Conservation (phyloP, 1,140 invertebrate species). For the Camponotus floridanus region DNA sequence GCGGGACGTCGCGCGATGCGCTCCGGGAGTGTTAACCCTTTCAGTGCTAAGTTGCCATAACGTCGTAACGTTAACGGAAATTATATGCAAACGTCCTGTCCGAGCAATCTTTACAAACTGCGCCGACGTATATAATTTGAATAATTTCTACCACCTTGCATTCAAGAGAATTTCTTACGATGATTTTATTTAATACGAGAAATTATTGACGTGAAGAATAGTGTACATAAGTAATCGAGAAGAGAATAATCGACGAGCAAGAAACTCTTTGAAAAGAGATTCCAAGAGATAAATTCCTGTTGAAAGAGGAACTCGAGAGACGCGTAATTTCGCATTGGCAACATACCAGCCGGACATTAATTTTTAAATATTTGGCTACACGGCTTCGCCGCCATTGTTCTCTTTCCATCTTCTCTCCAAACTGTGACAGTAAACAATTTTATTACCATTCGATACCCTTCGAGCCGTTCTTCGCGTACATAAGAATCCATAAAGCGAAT, state of each 20-base stretch:
- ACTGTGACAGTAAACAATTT: conserved; percentile 34
- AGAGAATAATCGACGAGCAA: not conserved
- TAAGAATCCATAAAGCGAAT: conserved; percentile 37
- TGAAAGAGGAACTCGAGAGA: not conserved
- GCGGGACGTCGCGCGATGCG: conserved; percentile 46
- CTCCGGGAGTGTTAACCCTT: conserved; percentile 29
- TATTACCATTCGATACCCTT: conserved; percentile 38
- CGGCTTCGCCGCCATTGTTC: not conserved
- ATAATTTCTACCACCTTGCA: not conserved
- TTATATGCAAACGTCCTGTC: not conserved
- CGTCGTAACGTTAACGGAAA: not conserved
- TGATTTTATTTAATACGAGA: not conserved
- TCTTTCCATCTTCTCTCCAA: not conserved
- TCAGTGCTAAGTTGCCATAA: conserved; percentile 33
- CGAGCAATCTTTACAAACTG: not conserved
- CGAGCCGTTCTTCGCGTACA: conserved; percentile 4
- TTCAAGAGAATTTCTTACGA: not conserved
- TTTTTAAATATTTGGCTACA: conserved; percentile 25
- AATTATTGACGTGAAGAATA: not conserved
- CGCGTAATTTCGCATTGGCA: conserved; percentile 12
- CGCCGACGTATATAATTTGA: not conserved
- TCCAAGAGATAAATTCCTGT: not conserved
- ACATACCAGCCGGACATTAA: conserved; percentile 18
- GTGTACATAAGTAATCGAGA: not conserved
- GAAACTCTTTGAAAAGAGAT: not conserved